Evolutionary conservation across 1,140 invertebrate genomes (phyloP), one percentile per base, ranked within the genome.

Genomic region (Epicauta chinensis): DNA sequence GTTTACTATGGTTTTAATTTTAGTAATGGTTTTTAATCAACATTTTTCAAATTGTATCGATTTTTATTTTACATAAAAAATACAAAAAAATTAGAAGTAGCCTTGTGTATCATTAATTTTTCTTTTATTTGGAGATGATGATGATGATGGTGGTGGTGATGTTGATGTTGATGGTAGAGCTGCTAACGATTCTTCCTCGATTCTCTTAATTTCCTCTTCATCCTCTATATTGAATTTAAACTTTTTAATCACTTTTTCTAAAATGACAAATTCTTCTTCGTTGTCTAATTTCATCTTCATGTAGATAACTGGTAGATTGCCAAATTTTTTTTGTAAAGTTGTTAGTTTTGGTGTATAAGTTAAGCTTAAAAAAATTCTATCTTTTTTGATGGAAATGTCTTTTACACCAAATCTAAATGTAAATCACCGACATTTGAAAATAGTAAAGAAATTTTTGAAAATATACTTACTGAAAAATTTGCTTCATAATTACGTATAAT

Each of bases 371-470:
- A 34, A 34, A 2, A 34, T 34, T 34, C 10, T 34, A 12, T 12
- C 9, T 4, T 10, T 2, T 12, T 34, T 34, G 2, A 11, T 9
- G 2, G 9, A 10, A 34, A 34, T 34, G 3, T 34, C 9, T 11
- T 11, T 34, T 11, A 34, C 31, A 11, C 31, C 31, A 34, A 34
- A 34, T 34, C 31, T 34, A 34, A 2, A 12, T 4, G n/a, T 34
- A 34, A 4, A 11, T 34, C 2, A 34, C 10, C 9, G 2, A 34
- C 9, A 34, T 30, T 30, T 5, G 10, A 4, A 30, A 30, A 30
- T 30, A 30, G 29, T 30, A 30, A 30, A 30, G 10, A 63, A 53
- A 36, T 61, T 60, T 59, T 65, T 65, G 13, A 39, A 39, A 39
- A 39, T 39, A 11, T 13, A 12, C 37, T 39, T 39, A 6, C 37